Conservation (phyloP, 2,797 vertebrate genomes). For the Lepus townsendii region DNA sequence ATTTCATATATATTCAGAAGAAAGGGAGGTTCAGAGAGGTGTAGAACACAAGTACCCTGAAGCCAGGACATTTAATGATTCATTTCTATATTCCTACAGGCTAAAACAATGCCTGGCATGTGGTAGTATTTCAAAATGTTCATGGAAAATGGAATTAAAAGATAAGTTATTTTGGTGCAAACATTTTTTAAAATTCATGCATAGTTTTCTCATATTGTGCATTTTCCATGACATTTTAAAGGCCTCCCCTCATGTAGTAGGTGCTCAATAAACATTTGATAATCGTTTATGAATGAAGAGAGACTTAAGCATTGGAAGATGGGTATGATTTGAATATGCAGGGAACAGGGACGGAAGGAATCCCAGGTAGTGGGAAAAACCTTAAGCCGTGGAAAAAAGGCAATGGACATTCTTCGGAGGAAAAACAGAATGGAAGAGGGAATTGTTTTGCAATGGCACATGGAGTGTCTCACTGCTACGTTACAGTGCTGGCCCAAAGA, state of each 20-base stretch:
- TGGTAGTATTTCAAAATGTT: no score
- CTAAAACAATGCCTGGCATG: background rate
- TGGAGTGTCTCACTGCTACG: background rate
- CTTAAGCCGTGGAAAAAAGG: background rate
- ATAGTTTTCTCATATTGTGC: no score
- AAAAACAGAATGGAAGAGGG: background rate
- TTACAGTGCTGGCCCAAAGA: no score
- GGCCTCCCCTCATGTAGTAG: background rate
- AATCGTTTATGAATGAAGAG: background rate
- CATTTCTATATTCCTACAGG: background rate
- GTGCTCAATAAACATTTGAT: slow-evolving; percentile 4
- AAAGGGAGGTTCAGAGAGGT: background rate
- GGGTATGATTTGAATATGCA: background rate
- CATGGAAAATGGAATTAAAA: no score
- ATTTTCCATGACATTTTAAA: no score
- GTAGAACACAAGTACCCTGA: background rate
- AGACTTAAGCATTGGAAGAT: background rate
- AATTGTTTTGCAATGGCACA: background rate
- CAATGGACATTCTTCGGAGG: background rate
- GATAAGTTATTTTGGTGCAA: no score
- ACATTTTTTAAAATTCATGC: no score
- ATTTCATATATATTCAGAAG: background rate
- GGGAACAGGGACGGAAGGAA: background rate
- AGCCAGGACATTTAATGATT: background rate
- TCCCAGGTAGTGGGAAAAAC: background rate